These are phyloP conservation scores for Nomada flava DNA, from an alignment of 2,888 invertebrate genomes.

Conservation along the genomic window DNA sequence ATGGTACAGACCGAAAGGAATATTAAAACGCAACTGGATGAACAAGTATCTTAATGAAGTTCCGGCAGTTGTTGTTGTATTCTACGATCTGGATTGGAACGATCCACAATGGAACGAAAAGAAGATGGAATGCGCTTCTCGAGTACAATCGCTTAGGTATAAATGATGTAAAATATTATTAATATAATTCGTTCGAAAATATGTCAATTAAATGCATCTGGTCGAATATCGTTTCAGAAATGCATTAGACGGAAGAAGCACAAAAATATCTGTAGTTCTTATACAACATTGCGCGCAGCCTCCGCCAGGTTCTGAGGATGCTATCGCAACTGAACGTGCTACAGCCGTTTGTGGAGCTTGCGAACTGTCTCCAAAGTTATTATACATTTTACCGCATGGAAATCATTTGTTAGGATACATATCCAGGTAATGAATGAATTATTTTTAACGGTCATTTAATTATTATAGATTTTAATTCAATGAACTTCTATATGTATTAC, in stretches of 20 bases:
- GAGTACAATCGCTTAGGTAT: slow-evolving; percentile 92
- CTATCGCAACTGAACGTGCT: slow-evolving; percentile 95
- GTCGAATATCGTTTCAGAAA: slow-evolving; percentile 84
- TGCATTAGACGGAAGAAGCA: slow-evolving; percentile 89
- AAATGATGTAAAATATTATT: slow-evolving; percentile 8
- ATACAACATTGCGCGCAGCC: slow-evolving; percentile 93
- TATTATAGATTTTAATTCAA: not conserved
- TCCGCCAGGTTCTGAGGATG: slow-evolving; percentile 92
- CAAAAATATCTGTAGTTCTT: slow-evolving; percentile 94
- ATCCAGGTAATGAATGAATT: slow-evolving; percentile 84
- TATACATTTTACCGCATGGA: slow-evolving; percentile 96
- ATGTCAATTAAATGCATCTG: not conserved
- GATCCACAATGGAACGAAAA: slow-evolving; percentile 97
- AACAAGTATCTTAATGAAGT: slow-evolving; percentile 95
- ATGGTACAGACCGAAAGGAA: slow-evolving; percentile 97
- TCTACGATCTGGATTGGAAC: slow-evolving; percentile 99
- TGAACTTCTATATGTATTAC: slow-evolving; percentile 21
- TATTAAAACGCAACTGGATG: slow-evolving; percentile 98
- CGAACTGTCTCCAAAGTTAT: slow-evolving; percentile 95
- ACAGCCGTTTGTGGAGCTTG: slow-evolving; percentile 96
- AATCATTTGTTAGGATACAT: slow-evolving; percentile 92
- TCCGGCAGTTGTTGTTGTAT: slow-evolving; percentile 97
- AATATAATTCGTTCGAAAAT: not conserved
- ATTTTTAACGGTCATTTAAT: not conserved
- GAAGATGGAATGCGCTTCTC: slow-evolving; percentile 96